A percentile compares a stretch with the other conserved stretches of the same genome.
Conservation (phyloP, 2,113 vertebrate genomes). For the Halichoeres trimaculatus region DNA sequence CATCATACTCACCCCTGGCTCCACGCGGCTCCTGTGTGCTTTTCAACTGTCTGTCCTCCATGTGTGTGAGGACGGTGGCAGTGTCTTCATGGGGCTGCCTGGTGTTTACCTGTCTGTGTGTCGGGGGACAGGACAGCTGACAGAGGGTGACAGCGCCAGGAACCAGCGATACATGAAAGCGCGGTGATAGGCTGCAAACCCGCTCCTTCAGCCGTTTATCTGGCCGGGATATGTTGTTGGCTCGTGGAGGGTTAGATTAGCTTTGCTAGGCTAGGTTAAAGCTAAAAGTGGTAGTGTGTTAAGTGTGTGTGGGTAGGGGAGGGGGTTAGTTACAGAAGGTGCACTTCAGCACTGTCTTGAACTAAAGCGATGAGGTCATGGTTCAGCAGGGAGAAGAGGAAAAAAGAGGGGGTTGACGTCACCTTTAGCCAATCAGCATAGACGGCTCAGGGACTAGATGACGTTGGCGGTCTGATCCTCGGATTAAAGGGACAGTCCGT, state of each 20-base stretch:
- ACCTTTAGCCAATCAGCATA: constrained; percentile 90
- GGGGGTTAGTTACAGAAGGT: constrained; percentile 72
- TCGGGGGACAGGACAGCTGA: constrained; percentile 55
- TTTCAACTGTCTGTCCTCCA: constrained; percentile 59
- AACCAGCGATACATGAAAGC: constrained; percentile 43
- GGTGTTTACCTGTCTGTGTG: constrained; percentile 71
- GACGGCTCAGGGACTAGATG: constrained; percentile 81
- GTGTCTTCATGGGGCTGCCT: constrained; percentile 60
- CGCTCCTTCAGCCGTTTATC: constrained; percentile 18
- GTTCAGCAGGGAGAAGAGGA: constrained; percentile 69
- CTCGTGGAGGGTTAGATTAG: constrained; percentile 52
- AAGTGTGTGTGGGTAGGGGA: not conserved
- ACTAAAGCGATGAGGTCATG: constrained; percentile 91
- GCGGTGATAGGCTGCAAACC: constrained; percentile 2
- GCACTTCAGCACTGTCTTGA: constrained; percentile 87
- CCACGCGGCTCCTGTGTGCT: constrained; percentile 50
- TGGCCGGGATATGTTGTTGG: constrained; percentile 5
- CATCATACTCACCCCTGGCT: constrained; percentile 71
- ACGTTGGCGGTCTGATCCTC: constrained; percentile 85
- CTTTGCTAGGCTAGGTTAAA: constrained; percentile 49
- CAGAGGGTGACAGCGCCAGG: constrained; percentile 69
- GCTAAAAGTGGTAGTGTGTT: constrained; percentile 32
- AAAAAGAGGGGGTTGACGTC: constrained; percentile 87
- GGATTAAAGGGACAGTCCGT: constrained; percentile 80
- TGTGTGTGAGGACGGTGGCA: constrained; percentile 45